Conservation (phyloP, 2,888 invertebrate species). For the Heliconius charithonia region DNA sequence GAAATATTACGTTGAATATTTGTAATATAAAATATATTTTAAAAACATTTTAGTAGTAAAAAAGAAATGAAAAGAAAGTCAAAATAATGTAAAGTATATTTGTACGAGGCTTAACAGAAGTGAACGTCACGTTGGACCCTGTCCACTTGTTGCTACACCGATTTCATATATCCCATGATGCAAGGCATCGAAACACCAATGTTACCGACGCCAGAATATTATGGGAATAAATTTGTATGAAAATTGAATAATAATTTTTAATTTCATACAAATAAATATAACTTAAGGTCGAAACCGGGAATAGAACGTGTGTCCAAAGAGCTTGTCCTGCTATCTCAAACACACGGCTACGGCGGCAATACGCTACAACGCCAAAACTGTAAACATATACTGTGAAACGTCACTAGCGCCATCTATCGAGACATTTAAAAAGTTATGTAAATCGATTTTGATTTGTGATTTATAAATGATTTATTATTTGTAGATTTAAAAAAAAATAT, state of each 20-base stretch:
- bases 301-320: conserved; percentile 41
- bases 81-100: conserved; percentile 38
- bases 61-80: background rate
- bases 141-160: conserved; percentile 80
- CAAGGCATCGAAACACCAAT: conserved; percentile 58
- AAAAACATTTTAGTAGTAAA: background rate
- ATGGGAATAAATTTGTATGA: conserved; percentile 54
- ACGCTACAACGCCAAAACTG: background rate
- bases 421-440: background rate
- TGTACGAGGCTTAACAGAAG: conserved; percentile 80
- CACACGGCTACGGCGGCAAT: conserved; percentile 24
- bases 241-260: background rate
- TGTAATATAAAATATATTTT: background rate
- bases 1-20: background rate
- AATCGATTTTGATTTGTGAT: background rate
- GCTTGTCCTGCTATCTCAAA: background rate
- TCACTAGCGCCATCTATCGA: conserved; percentile 61
- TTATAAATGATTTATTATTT: background rate
- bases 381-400: conserved; percentile 15
- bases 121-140: conserved; percentile 70
- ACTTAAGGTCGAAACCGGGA: background rate
- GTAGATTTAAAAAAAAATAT: background rate
- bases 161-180: conserved; percentile 68
- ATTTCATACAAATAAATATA: background rate
- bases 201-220: conserved; percentile 59